Evolutionary conservation across 2,113 vertebrate genomes (phyloP).

Genomic region (Baryphthengus martii): DNA sequence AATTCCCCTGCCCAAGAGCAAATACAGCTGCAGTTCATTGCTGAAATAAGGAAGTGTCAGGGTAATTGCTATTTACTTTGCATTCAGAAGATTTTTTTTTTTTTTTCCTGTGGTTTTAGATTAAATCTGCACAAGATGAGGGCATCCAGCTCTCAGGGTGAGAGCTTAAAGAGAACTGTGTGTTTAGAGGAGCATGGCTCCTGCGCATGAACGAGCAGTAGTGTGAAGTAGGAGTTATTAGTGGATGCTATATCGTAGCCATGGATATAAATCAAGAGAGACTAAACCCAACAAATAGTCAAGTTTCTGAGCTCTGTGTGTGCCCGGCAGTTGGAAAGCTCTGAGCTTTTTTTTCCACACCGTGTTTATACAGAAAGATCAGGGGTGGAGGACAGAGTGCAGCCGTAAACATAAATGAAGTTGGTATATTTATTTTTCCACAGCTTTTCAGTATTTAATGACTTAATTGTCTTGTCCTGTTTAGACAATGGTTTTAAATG

Average conservation of each 20-base stretch:
- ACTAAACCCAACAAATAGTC: neutral
- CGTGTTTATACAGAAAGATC: neutral
- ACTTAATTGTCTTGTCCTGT: neutral
- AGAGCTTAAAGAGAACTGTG: neutral
- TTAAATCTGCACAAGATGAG: neutral
- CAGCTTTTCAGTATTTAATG: neutral
- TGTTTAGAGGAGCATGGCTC: neutral
- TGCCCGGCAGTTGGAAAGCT: neutral
- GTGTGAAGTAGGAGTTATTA: neutral
- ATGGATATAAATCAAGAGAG: neutral
- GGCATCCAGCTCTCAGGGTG: neutral
- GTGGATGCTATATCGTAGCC: neutral
- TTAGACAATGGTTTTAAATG: neutral
- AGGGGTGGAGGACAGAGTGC: neutral
- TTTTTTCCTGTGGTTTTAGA: neutral
- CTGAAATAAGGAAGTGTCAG: neutral
- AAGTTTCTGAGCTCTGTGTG: neutral
- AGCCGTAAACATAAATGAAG: neutral
- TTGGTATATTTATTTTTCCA: neutral
- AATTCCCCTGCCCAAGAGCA: neutral
- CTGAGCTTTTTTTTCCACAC: neutral
- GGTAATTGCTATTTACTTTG: neutral
- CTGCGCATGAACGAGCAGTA: neutral
- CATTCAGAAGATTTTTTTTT: neutral
- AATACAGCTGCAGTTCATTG: conserved; percentile 3